Base-by-base conservation (phyloP, 2,888 invertebrate species). In the Abscondita cerata region DNA sequence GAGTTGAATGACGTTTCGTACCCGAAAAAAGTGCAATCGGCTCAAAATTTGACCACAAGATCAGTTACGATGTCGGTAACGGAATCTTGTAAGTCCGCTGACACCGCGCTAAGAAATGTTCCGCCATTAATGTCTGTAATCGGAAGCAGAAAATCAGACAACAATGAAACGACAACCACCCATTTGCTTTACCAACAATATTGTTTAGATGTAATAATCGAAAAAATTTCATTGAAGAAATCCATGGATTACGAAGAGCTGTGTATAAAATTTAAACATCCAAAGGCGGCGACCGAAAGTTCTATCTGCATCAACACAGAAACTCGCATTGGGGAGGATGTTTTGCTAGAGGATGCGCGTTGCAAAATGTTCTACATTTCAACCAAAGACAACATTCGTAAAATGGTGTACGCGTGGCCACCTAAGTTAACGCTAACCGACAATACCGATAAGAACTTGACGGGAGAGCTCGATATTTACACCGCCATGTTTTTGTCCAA, bases 191-290 rank as follows among this genome's bases (percentile, higher is more conserved):
- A 75, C 54, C 67, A 70, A 40, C 72, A 75, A 46, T 78, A 72
- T 59, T 68, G 72, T 9, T 58, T 78, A 20, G 72, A 76, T n/a
- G 65, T 78, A 1, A 70, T 72, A 12, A 51, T 78, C 8, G 74
- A 74, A 41, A 70, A 66, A 41, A 62, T 78, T 13, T 56, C 64
- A 2, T 75, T 76, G 73, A 71, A 68, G 46, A 70, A 65, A 8
- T 41, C 65, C 0, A 66, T 65, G 3, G 62, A 65, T 12, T 62
- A 68, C 0, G 68, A 60, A n/a, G 71, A 69, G 52, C 66, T 75
- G 25, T 67, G 70, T 33, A 70, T 78, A 44, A 77, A 75, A 63
- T 77, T 80, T 60, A 65, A 72, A n/a, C 79, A 80, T 59, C 79
- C 79, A 0, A 75, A 73, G 64, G 75, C 76, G 1, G 66, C 72